Evolutionary conservation across 2,113 vertebrate species (phyloP), one percentile per base, ranked within the genome.

Genomic region (Cynopterus brachyotis): DNA sequence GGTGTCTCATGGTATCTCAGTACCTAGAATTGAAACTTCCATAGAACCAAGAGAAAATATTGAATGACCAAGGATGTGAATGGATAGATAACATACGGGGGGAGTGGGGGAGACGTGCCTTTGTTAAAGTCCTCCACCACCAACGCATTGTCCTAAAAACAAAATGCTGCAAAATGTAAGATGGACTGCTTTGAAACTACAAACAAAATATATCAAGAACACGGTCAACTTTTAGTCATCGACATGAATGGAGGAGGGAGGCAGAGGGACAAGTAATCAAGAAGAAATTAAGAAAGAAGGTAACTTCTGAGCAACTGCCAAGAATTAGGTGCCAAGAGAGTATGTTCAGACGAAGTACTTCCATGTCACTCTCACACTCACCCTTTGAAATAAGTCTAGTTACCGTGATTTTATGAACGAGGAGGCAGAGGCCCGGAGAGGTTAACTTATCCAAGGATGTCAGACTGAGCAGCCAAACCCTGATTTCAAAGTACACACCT

Each of bases 21-120:
- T 3, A 22, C 30, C 17, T 22, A n/a, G 16, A 55, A 62, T 12
- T 42, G 11, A 20, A 35, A 4, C 45, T 82, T 47, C 64, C 53
- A 55, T 0, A 30, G 69, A 85, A 64, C 26, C 0, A 2, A 73
- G 79, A 57, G 59, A 35, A 45, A 57, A 64, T 30, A 47, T 3
- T 9, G 8, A 72, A 35, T 3, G 13, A 42, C 37, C 30, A 24
- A 30, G 73, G 67, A 40, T 69, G n/a, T 4, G 1, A 42, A 12
- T 2, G 60, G 9, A 9, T 0, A 69, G 40, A 42, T 9, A 62
- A 24, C 0, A 35, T 0, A 2, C 6, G 6, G 7, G 22, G 1
- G 1, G 17, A 47, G 7, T 20, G 1, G 1, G 20, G 47, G 35
- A 13, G 20, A 40, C 0, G 3, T 9, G 24, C 55, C 30, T 9